phyloP scores from a whole-genome alignment of 2,888 invertebrate species.

The Congeria kusceri region DNA sequence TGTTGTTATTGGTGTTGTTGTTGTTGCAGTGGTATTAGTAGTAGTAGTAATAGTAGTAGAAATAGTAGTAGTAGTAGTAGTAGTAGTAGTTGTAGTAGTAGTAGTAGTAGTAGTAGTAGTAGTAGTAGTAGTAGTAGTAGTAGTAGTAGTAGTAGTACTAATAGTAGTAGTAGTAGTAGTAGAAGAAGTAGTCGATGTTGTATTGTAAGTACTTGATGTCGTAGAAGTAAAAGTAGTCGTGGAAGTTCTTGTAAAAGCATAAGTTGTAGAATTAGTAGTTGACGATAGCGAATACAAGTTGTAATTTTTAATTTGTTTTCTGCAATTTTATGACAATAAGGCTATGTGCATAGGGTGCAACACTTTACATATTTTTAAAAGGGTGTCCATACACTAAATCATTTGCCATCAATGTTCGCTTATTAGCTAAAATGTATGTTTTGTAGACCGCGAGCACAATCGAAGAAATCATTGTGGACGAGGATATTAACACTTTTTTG shows the following conservation, averaged over 20 bases:
- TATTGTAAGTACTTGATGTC: background rate
- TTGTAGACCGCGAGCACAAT: background rate
- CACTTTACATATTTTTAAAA: too few relatives aligned
- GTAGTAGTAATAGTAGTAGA: background rate
- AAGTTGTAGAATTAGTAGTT: background rate
- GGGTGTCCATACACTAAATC: too few relatives aligned
- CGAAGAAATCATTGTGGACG: background rate
- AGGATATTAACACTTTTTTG: background rate
- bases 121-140: constrained; percentile 7
- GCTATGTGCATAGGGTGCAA: too few relatives aligned
- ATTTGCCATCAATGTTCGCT: too few relatives aligned
- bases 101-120: background rate
- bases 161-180: too few relatives aligned
- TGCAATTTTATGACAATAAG: too few relatives aligned
- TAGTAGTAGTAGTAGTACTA: background rate
- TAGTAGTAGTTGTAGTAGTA: constrained; percentile 10
- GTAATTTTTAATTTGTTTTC: too few relatives aligned
- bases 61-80: constrained; percentile 8
- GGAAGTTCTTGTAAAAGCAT: background rate
- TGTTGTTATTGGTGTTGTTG: background rate
- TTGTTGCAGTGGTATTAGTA: constrained; percentile 4
- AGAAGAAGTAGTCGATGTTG: background rate
- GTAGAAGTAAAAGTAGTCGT: constrained; percentile 4
- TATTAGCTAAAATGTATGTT: too few relatives aligned
- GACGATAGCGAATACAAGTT: too few relatives aligned